Conservation (phyloP, 2,797 vertebrate species). For the Oreochromis grahami region DNA sequence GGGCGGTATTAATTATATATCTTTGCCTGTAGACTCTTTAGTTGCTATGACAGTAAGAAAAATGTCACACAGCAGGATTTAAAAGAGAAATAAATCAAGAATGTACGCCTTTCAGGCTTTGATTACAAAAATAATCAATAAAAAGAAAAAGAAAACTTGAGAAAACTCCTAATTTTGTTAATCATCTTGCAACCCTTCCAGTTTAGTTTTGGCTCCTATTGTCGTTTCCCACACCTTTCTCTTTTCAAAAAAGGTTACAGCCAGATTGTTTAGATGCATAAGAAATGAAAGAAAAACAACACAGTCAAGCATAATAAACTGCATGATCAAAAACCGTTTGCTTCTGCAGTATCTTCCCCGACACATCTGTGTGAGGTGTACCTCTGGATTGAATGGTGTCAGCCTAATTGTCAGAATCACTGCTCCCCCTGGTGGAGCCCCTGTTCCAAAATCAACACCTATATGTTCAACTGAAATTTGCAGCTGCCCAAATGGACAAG, state of each 20-base stretch:
- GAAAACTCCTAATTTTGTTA: neutral
- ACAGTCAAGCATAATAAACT: neutral
- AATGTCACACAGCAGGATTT: neutral
- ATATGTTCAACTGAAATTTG: neutral
- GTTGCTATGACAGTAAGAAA: neutral
- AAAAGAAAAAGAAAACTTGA: neutral
- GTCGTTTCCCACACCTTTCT: neutral
- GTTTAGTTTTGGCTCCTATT: neutral
- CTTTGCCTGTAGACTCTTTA: neutral
- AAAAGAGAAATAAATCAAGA: neutral
- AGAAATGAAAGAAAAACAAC: neutral
- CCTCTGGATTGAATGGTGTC: neutral
- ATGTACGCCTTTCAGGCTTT: neutral
- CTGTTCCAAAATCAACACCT: neutral
- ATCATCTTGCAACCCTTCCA: neutral
- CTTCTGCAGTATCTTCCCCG: neutral
- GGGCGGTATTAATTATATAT: neutral
- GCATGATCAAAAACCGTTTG: neutral
- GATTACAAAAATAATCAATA: neutral
- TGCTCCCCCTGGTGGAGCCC: neutral
- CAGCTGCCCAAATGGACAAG: neutral
- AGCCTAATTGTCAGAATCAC: neutral
- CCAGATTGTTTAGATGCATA: neutral
- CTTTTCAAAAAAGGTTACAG: neutral
- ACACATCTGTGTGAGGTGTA: neutral